Base-by-base conservation (phyloP, 2,888 invertebrate genomes). In the Gryllus longicercus region DNA sequence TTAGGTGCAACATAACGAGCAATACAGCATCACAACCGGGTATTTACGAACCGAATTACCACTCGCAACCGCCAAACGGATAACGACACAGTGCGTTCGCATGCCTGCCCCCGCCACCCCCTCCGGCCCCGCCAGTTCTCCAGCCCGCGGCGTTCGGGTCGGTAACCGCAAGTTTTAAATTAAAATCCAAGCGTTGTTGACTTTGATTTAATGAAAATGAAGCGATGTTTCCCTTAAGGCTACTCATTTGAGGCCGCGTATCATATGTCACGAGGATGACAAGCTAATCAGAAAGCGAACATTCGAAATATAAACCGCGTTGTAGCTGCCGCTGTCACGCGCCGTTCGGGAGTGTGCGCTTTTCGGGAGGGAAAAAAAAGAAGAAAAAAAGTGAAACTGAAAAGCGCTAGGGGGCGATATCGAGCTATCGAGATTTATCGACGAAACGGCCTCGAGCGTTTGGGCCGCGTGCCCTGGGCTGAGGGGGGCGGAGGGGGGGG, bases 221-320 rank as follows among this genome's bases (percentile, higher is more conserved):
- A 63, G 63, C 63, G 63, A 63, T 63, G 63, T 63, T 63, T 63
- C 63, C 63, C 63, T 63, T 63, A 63, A 63, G 63, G 63, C 63
- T 18, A 63, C 63, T 63, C 63, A 63, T 63, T 63, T 63, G n/a
- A 18, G n/a, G 63, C n/a, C 0, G 63, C 63, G 63, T 63, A 63
- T 63, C 63, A 63, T 63, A 63, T 63, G 63, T 63, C 63, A 63
- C 63, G 4, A 8, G 16, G 63, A 63, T 63, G 16, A 14, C 16
- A 63, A 63, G 63, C 63, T 63, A 63, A 63, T 63, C 63, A 63
- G 63, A 63, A 63, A 63, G 63, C 16, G n/a, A 63, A 63, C 14
- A 63, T 63, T 63, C 63, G n/a, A 63, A 63, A 63, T 63, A 63
- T 63, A 63, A 63, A 63, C 63, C 63, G n/a, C n/a, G 14, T n/a